These are phyloP conservation scores for Penaeus chinensis DNA, from an alignment of 1,140 invertebrate genomes.

Conservation along the genomic window DNA sequence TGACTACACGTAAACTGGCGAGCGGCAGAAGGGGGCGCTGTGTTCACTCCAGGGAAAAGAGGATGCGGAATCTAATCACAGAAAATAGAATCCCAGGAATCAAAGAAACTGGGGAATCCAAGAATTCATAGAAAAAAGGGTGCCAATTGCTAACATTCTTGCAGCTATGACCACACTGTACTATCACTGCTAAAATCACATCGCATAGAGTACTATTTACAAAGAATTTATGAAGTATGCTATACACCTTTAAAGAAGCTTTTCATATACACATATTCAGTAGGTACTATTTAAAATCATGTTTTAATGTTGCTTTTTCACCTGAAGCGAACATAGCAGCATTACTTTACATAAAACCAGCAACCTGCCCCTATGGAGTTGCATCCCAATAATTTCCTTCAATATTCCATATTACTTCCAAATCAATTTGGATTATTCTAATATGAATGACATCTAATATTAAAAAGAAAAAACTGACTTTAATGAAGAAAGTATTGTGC, in stretches of 20 bases:
- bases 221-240: slow-evolving; percentile 53
- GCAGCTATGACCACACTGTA: slow-evolving; percentile 56
- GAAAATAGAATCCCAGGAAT: slow-evolving; percentile 47
- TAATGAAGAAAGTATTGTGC: slow-evolving; percentile 55
- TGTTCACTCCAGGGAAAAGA: slow-evolving; percentile 53
- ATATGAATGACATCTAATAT: slow-evolving; percentile 53
- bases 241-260: slow-evolving; percentile 57
- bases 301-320: slow-evolving; percentile 19
- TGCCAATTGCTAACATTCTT: slow-evolving; percentile 54
- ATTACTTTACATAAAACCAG: slow-evolving; percentile 57
- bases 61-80: slow-evolving; percentile 51
- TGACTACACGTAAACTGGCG: slow-evolving; percentile 61
- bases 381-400: slow-evolving; percentile 49
- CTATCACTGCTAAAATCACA: slow-evolving; percentile 53
- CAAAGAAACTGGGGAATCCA: slow-evolving; percentile 42
- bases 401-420: slow-evolving; percentile 39
- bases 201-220: slow-evolving; percentile 52
- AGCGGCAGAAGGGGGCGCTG: slow-evolving; percentile 52
- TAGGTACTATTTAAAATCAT: slow-evolving; percentile 26
- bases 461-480: slow-evolving; percentile 40
- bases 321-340: slow-evolving; percentile 58
- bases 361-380: slow-evolving; percentile 59
- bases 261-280: slow-evolving; percentile 52
- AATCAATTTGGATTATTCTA: slow-evolving; percentile 55
- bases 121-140: slow-evolving; percentile 35